A percentile compares a stretch with the other conserved stretches of the same genome.
These are phyloP conservation scores for Glaucidium brasilianum DNA, from an alignment of 2,113 vertebrate genomes.

Conservation along the genomic window DNA sequence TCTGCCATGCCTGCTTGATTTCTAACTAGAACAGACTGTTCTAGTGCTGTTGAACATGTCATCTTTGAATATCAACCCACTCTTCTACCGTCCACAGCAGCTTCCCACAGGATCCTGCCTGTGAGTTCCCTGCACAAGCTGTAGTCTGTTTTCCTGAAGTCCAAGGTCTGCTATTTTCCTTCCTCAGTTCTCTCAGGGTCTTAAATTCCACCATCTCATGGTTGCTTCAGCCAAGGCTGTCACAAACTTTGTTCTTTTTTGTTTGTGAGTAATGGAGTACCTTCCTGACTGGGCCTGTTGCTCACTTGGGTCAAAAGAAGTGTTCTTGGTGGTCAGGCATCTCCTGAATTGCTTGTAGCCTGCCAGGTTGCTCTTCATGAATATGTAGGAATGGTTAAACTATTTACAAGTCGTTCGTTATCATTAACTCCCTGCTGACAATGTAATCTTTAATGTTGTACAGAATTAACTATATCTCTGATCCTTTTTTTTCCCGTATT, in stretches of 20 bases:
- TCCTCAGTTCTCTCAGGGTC: neutral
- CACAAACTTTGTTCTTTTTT: neutral
- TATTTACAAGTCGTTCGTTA: neutral
- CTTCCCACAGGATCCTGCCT: neutral
- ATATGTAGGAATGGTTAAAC: neutral
- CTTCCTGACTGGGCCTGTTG: neutral
- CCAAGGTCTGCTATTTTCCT: neutral
- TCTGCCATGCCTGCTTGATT: neutral
- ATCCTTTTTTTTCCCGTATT: neutral
- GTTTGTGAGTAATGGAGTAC: neutral
- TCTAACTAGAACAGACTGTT: neutral
- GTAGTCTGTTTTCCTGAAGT: neutral
- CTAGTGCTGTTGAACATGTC: neutral
- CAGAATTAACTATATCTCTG: slow-evolving; percentile 14
- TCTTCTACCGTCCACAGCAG: neutral
- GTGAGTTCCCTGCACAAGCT: neutral
- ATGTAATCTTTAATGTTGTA: slow-evolving; percentile 7
- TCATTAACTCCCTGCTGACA: neutral
- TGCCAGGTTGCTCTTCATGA: neutral
- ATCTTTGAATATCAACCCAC: neutral
- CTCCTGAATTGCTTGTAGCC: neutral
- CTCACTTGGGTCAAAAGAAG: neutral
- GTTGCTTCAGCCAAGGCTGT: neutral
- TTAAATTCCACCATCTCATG: neutral
- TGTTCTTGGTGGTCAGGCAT: neutral